Conservation (phyloP, 2,797 vertebrate species). For the Rhadinocentrus ornatus region DNA sequence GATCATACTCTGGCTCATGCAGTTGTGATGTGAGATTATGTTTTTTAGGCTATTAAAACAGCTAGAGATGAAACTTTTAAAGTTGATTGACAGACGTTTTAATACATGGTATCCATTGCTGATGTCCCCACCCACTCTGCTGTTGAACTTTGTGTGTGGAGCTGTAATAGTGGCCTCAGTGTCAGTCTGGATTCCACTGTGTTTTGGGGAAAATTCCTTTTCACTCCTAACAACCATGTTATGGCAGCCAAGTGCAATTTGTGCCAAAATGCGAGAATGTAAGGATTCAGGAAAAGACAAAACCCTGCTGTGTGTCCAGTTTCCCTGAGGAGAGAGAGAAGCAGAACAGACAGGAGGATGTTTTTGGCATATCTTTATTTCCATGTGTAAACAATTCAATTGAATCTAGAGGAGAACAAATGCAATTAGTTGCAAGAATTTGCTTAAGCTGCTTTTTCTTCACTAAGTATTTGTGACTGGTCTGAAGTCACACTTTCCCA, state of each 20-base stretch:
- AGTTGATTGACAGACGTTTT: background rate
- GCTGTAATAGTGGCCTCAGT: conserved; percentile 70
- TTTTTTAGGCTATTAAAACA: conserved; percentile 16
- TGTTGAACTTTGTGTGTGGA: conserved; percentile 73
- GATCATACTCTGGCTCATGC: conserved; percentile 5
- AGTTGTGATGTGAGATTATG: conserved; percentile 5
- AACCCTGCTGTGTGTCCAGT: conserved; percentile 61
- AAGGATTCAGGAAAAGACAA: conserved; percentile 66
- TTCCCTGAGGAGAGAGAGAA: conserved; percentile 28
- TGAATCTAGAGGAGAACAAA: conserved; percentile 66
- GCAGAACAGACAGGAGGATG: conserved; percentile 56
- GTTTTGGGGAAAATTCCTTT: conserved; percentile 79
- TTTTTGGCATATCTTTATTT: conserved; percentile 52
- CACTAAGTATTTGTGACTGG: conserved; percentile 46
- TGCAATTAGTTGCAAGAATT: conserved; percentile 75
- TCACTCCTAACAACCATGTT: conserved; percentile 63
- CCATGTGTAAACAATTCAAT: conserved; percentile 70
- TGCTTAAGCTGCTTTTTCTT: conserved; percentile 54
- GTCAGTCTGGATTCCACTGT: conserved; percentile 76
- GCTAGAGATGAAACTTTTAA: background rate
- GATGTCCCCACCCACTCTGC: conserved; percentile 46
- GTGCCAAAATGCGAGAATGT: conserved; percentile 70
- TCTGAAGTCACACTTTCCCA: conserved; percentile 25
- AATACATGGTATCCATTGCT: conserved; percentile 22
- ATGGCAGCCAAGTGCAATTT: conserved; percentile 66